Evolutionary conservation across 2,888 invertebrate species (phyloP), one percentile per base, ranked within the genome.

Genomic region (Oligia fasciuncula): DNA sequence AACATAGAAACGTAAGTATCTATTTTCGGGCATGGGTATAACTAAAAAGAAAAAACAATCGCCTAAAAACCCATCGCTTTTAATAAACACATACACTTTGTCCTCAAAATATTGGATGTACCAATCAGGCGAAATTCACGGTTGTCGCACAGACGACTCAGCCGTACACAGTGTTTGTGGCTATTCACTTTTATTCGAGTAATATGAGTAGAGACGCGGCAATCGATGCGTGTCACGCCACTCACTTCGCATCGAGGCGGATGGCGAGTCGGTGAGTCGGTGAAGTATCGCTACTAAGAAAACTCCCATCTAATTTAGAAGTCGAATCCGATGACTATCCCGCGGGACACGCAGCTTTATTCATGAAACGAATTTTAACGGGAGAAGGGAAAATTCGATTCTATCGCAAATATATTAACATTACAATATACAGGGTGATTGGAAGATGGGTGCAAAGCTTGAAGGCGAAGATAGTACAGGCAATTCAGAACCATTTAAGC

Each of bases 301-400:
- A 94, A 93, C 93, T 92, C 93, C 90, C 93, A 95, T 95, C 94
- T 95, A 95, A 95, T 95, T 95, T 95, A 93, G 93, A 88, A 91
- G 88, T 92, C 92, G 93, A 95, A 94, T 94, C 92, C 93, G 92
- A 93, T 93, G 94, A 94, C 93, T 92, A 92, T 94, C 95, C 94
- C 95, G 57, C 57, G 94, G 93, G 95, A 94, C 87, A 90, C 91
- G 87, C 91, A 91, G 93, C 92, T 93, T 94, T 95, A 95, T 95
- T 94, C 94, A 94, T 92, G 93, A 92, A 93, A 93, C 91, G 91
- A 94, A 94, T 94, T 94, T 94, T 93, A 93, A 93, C 92, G 90
- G 91, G 81, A 87, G 89, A 91, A 91, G 90, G 90, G 91, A 90
- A 89, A 91, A 92, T 91, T 92, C 90, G 92, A 92, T 93, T 94